Evolutionary conservation across 2,797 vertebrate species (phyloP).

Genomic region (Pempheris klunzingeri): DNA sequence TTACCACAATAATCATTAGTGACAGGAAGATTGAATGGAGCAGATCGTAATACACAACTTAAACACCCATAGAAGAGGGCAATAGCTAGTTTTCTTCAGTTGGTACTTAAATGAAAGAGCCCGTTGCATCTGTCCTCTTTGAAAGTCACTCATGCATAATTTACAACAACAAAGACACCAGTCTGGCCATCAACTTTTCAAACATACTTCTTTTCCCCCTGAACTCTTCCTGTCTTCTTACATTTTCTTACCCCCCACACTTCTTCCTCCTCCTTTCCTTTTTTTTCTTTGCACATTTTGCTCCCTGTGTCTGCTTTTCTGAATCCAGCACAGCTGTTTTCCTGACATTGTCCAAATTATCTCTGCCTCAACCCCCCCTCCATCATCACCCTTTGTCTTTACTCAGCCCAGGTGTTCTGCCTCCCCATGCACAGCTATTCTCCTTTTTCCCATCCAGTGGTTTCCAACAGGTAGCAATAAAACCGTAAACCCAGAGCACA

Average conservation of each 20-base stretch:
- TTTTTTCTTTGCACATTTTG: neutral
- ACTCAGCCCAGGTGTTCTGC: constrained; percentile 69
- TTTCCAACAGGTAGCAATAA: constrained; percentile 41
- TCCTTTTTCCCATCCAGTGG: neutral
- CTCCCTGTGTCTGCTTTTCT: constrained; percentile 25
- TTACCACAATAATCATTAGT: constrained; percentile 4
- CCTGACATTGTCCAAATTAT: constrained; percentile 51
- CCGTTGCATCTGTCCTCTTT: constrained; percentile 18
- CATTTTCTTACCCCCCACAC: neutral
- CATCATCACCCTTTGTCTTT: constrained; percentile 57
- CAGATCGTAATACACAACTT: neutral
- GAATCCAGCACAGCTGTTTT: constrained; percentile 66
- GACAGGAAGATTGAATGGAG: neutral
- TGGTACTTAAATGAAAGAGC: constrained; percentile 5
- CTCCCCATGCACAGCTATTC: constrained; percentile 5
- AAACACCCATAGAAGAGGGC: neutral
- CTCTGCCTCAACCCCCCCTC: constrained; percentile 7
- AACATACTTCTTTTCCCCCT: constrained; percentile 7
- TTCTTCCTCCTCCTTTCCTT: neutral
- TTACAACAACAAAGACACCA: constrained; percentile 28
- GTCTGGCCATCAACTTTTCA: constrained; percentile 4
- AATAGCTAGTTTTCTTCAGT: neutral
- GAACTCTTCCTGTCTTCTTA: neutral
- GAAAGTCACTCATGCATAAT: constrained; percentile 31
- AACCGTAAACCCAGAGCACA: constrained; percentile 37